Evolutionary conservation across 2,797 vertebrate species (phyloP), one percentile per base, ranked within the genome.

Genomic region (Eulemur albifrons): DNA sequence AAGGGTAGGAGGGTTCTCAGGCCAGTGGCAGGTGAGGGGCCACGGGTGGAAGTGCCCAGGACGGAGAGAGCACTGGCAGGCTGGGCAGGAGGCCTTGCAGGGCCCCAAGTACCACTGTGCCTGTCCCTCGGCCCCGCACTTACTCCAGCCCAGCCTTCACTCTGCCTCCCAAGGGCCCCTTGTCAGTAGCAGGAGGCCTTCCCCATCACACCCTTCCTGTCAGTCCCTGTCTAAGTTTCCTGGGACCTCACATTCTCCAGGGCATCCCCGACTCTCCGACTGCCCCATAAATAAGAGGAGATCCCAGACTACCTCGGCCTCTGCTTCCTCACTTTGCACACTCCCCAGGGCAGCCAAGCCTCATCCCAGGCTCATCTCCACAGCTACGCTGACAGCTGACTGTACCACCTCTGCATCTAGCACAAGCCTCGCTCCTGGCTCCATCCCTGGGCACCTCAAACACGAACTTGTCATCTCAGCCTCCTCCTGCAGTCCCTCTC

Each of bases 1-100:
- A 96, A 94, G 0, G 48, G n/a, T 23, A 75, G 65, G 54, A 63
- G 25, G 38, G 38, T 0, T 27, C 93, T 97, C 72, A 94, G 94
- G 30, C n/a, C 32, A 32, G 30, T 0, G 10, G 40, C 25, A 12
- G 67, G 13, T 0, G 25, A 73, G 52, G 21, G 81, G 48, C 38
- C 57, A 20, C 0, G 0, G 2, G 32, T 0, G 1, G 61, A 48
- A 13, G 8, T 3, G 27, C 38, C 93, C 69, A 75, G 77, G 43
- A n/a, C 6, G 2, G 48, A 50, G 35, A 65, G 25, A 13, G 43
- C 14, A 5, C 43, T 0, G 17, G 13, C 25, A 54, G 52, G 48
- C 65, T 61, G 8, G n/a, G 50, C 17, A 32, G 20, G 50, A 48
- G 40, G 25, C 8, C 67, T 59, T 18, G 1, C 8, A 54, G 67